Base-by-base conservation (phyloP, 2,888 invertebrate genomes). In the Cyrtodaria siliqua region DNA sequence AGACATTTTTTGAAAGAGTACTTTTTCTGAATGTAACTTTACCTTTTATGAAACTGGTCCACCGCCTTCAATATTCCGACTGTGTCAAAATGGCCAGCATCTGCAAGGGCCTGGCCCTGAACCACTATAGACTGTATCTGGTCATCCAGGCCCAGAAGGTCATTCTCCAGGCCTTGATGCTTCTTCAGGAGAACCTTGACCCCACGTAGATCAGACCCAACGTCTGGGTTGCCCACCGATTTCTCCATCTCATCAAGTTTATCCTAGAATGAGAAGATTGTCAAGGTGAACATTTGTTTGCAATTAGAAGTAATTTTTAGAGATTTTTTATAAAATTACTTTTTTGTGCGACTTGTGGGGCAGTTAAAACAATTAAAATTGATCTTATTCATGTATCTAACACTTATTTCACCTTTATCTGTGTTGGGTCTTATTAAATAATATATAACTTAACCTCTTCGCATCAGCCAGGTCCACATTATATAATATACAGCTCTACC, bases 1-100 rank as follows among this genome's bases (percentile, higher is more conserved):
- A n/a, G n/a, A n/a, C n/a, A n/a, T 33, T 12, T 8, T 12, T 33
- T 4, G 33, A 12, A 33, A 33, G 33, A 8, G 4, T 33, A 33
- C 12, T 4, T 33, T 33, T 33, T 33, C 12, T 4, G 12, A 44
- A 44, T 44, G 4, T 20, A 18, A 44, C 44, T 16, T 20, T 44
- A 80, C 94, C 95, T 94, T 73, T 95, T 94, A 91, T 96, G 95
- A 87, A 97, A 95, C 27, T 95, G 95, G 74, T 96, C 95, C 64
- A 97, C 96, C 83, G 96, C 96, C 76, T 95, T 94, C 86, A 96
- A 94, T 81, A 99, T 98, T 83, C 96, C 96, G 0, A 95, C 96
- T 1, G 97, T 96, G 94, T 99, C 98, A 93, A 98, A 99, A 93
- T 99, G 99, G 0, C 97, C 98, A 73, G 96, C 97, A 33, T 97